These are phyloP conservation scores for Trissonchulus latispiculum DNA, from an alignment of 2,888 invertebrate species.

Conservation along the genomic window DNA sequence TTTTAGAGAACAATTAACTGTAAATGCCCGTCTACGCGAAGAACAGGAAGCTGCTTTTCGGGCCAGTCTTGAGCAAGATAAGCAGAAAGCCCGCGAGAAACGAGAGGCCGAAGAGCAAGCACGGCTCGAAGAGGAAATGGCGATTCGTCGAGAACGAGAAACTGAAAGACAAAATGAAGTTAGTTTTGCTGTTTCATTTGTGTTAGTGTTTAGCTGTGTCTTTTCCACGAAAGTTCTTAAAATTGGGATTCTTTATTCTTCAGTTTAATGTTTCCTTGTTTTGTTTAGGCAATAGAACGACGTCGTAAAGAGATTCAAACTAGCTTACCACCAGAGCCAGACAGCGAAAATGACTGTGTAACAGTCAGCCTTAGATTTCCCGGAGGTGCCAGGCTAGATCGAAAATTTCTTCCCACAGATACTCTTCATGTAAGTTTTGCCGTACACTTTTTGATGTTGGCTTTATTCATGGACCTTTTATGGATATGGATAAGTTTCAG, in stretches of 20 bases:
- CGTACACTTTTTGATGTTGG: no score
- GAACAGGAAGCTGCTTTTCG: slow-evolving; percentile 89
- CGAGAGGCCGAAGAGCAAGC: slow-evolving; percentile 55
- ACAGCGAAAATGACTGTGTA: slow-evolving; percentile 35
- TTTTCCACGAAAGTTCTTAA: no score
- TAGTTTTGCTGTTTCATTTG: no score
- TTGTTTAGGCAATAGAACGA: slow-evolving; percentile 9
- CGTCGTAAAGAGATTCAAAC: slow-evolving; percentile 1
- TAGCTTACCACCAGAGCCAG: slow-evolving; percentile 18
- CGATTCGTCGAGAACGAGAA: no score
- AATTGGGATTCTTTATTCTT: no score
- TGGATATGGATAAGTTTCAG: no score
- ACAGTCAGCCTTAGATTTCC: slow-evolving; percentile 45
- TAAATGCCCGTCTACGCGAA: slow-evolving; percentile 72
- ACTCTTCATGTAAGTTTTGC: slow-evolving; percentile 40
- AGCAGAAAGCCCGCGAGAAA: slow-evolving; percentile 74
- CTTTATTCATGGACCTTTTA: no score
- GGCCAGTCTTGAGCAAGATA: slow-evolving; percentile 78
- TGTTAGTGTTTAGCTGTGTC: no score
- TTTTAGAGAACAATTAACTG: not conserved
- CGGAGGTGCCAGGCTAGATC: slow-evolving; percentile 42
- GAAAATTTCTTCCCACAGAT: slow-evolving; percentile 42
- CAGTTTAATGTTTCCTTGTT: no score
- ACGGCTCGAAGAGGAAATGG: slow-evolving; percentile 46
- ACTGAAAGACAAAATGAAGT: no score